Base-by-base conservation (phyloP, 2,888 invertebrate species). In the Capitulum mitella region DNA sequence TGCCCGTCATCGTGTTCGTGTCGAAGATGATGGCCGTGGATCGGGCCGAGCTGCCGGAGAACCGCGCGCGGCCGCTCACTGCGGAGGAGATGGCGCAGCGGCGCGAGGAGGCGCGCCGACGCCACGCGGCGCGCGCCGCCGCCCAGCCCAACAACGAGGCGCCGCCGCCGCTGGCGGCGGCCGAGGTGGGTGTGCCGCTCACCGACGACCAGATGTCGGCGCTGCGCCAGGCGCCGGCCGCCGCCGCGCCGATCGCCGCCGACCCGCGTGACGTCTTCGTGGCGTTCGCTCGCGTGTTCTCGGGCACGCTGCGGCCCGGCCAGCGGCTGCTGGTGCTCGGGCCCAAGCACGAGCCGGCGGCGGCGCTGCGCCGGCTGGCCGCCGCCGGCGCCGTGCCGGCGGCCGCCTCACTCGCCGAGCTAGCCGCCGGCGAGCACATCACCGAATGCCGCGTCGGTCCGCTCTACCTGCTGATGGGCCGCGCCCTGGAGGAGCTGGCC, bases 281-380 rank as follows among this genome's bases (percentile, higher is more conserved):
- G 81, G 98, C 95, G 0, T 95, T 98, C 87, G 96, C 96, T 32
- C 89, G 98, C 84, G 90, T 98, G 54, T 98, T 94, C 85, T 95
- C 95, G 85, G 98, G 98, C 3, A 92, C 89, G 78, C 85, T 98
- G 54, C 90, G 85, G 82, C 89, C 88, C 83, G 95, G 95, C 14
- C 86, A 19, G 48, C 74, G 78, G 79, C 78, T 98, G 10, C 97
- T 90, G 86, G 92, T 95, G 32, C 86, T 98, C 40, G 91, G 93
- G 26, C 94, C 96, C 1, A 94, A 95, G 86, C 95, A 97, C 86
- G 91, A 95, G 86, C 96, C 97, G 0, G 88, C 84, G 40, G 87
- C 87, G 81, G 88, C 89, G 79, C 85, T 90, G 58, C 85, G 85
- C 81, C 83, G 85, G 84, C 74, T 81, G 77, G 78, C 78, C 1